phyloP scores from a whole-genome alignment of 2,888 invertebrate genomes.

The Dromius quadrimaculatus region DNA sequence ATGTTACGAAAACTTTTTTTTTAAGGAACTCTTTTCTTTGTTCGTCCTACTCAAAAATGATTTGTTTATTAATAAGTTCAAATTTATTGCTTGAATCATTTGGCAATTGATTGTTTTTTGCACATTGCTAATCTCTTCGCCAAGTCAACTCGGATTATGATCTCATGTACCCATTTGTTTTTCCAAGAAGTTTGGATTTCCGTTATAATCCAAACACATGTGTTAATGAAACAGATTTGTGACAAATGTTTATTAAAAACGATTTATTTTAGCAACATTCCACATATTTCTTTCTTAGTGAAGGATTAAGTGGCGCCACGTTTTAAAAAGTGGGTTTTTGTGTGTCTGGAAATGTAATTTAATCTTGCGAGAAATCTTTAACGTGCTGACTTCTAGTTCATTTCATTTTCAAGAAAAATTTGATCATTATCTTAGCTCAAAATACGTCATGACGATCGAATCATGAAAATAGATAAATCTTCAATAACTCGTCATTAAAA shows the following conservation, averaged over 20 bases:
- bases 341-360: slow-evolving; percentile 14
- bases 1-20: too few relatives aligned
- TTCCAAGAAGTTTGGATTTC: slow-evolving; percentile 33
- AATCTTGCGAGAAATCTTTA: not conserved
- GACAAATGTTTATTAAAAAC: slow-evolving; percentile 27
- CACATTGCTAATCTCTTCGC: slow-evolving; percentile 8
- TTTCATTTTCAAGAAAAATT: too few relatives aligned
- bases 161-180: slow-evolving; percentile 8
- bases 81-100: too few relatives aligned
- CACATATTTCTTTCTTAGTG: slow-evolving; percentile 3
- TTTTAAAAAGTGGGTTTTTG: slow-evolving; percentile 10
- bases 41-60: too few relatives aligned
- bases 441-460: too few relatives aligned
- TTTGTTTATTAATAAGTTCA: too few relatives aligned
- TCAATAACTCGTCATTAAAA: too few relatives aligned
- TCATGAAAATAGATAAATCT: too few relatives aligned
- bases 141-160: slow-evolving; percentile 16
- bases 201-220: slow-evolving; percentile 11
- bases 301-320: slow-evolving; percentile 16
- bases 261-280: slow-evolving; percentile 21
- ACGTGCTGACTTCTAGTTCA: not conserved
- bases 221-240: slow-evolving; percentile 22
- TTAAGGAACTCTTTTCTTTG: too few relatives aligned
- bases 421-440: too few relatives aligned
- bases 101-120: slow-evolving; percentile 23